Evolutionary conservation across 1,140 invertebrate species (phyloP), one percentile per base, ranked within the genome.

Genomic region (Aphelenchoides avenae): DNA sequence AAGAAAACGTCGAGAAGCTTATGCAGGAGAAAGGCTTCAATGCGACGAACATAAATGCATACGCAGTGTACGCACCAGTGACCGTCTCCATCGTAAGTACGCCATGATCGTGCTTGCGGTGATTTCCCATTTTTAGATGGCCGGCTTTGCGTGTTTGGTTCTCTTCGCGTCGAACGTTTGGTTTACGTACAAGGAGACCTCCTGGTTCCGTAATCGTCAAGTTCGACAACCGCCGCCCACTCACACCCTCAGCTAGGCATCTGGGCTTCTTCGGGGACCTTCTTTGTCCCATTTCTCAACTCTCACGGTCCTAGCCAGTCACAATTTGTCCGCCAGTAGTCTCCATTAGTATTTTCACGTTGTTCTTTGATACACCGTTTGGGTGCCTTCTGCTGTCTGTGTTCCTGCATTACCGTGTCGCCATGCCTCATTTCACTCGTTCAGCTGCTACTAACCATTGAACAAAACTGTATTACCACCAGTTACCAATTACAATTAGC

Each of bases 171-270:
- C 58, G 5, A 70, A 70, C 48, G 43, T 68, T 44, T 70, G 70
- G 70, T 73, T 65, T 54, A 44, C 47, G 29, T 70, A 69, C 55
- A 70, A 70, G 34, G 68, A 73, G 36, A 73, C 68, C 11, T 26
- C 27, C 24, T 66, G 42, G 39, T 70, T 72, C 55, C 41, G 57
- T n/a, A n/a, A n/a, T n/a, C n/a, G n/a, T n/a, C n/a, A n/a, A n/a
- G n/a, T n/a, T 11, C 24, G 29, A 9, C 48, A 31, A 2, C 37
- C 61, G 37, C 30, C 36, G 26, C 31, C 20, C 41, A 46, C 15
- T n/a, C 41, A 47, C 22, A 40, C 37, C 7, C 51, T 30, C 29
- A 52, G 18, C 44, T 18, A 39, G 37, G 37, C 37, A 15, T 20
- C 24, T 39, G 37, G 24, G 24, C 37, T 3, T 39, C 37, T 39